Evolutionary conservation across 1,140 invertebrate species (phyloP).

Genomic region (Trichonephila clavipes): DNA sequence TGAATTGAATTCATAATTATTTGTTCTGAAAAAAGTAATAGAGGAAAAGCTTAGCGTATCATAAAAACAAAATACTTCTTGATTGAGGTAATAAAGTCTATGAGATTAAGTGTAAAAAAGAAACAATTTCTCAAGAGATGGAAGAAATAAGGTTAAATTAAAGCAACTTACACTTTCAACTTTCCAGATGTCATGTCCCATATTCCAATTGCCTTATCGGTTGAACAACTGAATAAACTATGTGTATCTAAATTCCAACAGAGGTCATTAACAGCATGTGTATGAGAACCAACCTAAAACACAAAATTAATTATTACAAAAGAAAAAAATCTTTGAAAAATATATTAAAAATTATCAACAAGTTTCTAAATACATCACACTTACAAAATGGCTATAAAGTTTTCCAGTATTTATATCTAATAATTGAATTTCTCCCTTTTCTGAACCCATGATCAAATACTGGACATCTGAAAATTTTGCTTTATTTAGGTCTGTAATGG

Average conservation of each 20-base stretch:
- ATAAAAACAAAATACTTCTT: too few relatives aligned
- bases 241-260: neutral
- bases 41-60: too few relatives aligned
- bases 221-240: conserved; percentile 62
- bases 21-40: too few relatives aligned
- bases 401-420: conserved; percentile 18
- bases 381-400: conserved; percentile 47
- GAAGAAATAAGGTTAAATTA: too few relatives aligned
- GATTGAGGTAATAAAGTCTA: too few relatives aligned
- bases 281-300: conserved; percentile 30
- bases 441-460: conserved; percentile 36
- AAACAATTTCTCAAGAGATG: too few relatives aligned
- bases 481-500: too few relatives aligned
- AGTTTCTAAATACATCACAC: neutral
- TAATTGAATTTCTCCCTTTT: conserved; percentile 49
- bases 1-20: too few relatives aligned
- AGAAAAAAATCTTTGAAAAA: neutral
- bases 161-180: conserved; percentile 28
- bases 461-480: neutral
- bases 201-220: conserved; percentile 5
- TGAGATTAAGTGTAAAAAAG: too few relatives aligned
- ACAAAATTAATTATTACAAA: neutral
- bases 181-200: conserved; percentile 56
- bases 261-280: conserved; percentile 43
- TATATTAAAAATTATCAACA: neutral